Percentiles rank a stretch among this genome's conserved stretches.
Evolutionary conservation across 2,113 vertebrate species (phyloP).

Genomic region (Sander vitreus): DNA sequence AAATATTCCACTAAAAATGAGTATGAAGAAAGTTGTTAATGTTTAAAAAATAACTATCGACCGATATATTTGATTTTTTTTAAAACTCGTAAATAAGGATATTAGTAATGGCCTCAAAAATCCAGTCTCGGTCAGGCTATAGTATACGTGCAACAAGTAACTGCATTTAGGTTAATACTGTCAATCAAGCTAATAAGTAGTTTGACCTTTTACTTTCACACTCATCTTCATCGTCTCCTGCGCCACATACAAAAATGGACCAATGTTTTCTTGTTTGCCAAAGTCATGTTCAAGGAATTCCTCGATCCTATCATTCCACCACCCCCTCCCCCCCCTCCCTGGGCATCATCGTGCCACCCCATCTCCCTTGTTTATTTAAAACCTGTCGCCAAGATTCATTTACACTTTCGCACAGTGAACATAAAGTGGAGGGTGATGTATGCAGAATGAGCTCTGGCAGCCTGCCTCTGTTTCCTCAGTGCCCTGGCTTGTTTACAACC

Average conservation of each 20-base stretch:
- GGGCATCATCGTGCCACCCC: background rate
- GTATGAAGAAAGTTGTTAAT: too few species aligned
- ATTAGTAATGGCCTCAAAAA: too few species aligned
- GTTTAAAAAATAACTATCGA: too few species aligned
- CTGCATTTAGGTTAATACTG: background rate
- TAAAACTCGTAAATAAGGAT: too few species aligned
- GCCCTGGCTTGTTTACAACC: slow-evolving; percentile 58
- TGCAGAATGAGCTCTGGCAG: slow-evolving; percentile 41
- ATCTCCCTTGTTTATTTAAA: slow-evolving; percentile 21
- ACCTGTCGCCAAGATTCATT: slow-evolving; percentile 45
- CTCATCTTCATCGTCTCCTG: background rate
- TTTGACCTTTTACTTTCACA: background rate
- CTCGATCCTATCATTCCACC: background rate
- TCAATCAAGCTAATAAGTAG: background rate
- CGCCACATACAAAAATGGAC: background rate
- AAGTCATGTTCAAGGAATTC: slow-evolving; percentile 44
- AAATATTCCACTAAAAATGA: background rate
- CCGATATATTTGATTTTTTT: too few species aligned
- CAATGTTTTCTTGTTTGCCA: slow-evolving; percentile 13
- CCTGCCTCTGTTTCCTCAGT: slow-evolving; percentile 22
- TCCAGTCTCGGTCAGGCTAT: background rate
- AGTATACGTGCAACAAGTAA: background rate
- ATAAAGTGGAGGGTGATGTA: slow-evolving; percentile 57
- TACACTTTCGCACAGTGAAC: slow-evolving; percentile 15
- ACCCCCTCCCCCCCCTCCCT: background rate